Evolutionary conservation across 2,888 invertebrate genomes (phyloP).

Genomic region (Leptopilina syphax): DNA sequence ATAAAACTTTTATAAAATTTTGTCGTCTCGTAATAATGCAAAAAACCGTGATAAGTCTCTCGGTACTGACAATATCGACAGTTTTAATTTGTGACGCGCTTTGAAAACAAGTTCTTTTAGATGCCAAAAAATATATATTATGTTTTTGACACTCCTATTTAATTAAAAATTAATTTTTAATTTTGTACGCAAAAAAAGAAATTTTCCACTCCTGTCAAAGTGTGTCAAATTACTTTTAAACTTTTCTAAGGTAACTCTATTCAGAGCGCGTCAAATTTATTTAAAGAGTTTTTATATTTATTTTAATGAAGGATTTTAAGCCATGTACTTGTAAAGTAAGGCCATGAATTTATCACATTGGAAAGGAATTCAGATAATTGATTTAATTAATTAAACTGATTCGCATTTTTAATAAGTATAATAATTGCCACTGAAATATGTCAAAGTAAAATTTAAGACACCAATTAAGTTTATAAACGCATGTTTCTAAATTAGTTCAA

Average conservation of each 20-base stretch:
- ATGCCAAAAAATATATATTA: no score
- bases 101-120: no score
- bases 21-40: background rate
- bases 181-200: no score
- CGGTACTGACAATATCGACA: background rate
- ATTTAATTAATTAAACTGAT: background rate
- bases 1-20: slow-evolving; percentile 9
- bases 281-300: slow-evolving; percentile 18
- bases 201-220: no score
- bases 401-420: slow-evolving; percentile 7
- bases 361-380: background rate
- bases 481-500: background rate
- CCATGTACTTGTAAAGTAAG: background rate
- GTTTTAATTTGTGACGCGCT: background rate
- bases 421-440: background rate
- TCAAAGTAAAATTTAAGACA: background rate
- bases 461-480: background rate
- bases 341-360: background rate
- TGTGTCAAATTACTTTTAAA: no score
- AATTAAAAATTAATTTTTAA: no score
- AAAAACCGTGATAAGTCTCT: slow-evolving; percentile 25
- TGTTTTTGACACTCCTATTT: no score
- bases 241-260: no score
- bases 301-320: background rate
- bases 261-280: background rate